phyloP scores from a whole-genome alignment of 2,113 vertebrate genomes.

The Apus apus region DNA sequence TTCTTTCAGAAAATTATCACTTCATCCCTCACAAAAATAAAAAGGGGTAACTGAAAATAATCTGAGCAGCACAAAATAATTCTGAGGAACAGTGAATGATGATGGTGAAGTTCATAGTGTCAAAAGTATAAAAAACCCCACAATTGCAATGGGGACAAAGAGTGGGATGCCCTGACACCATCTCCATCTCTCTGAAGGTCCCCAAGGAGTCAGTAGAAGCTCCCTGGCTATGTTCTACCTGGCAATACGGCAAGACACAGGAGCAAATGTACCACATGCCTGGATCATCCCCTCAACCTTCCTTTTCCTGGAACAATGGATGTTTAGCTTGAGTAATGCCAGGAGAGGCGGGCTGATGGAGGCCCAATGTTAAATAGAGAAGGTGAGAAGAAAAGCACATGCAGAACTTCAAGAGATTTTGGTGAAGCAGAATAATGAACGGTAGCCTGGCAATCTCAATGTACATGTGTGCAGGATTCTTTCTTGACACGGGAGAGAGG shows the following conservation, averaged over 20 bases:
- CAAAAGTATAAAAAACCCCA: rapidly evolving
- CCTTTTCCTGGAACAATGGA: not conserved
- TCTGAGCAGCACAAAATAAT: not conserved
- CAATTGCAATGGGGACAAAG: not conserved
- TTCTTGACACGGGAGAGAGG: not conserved
- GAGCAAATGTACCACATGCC: not conserved
- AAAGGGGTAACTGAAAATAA: not conserved
- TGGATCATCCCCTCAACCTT: not conserved
- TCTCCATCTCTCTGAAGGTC: not conserved
- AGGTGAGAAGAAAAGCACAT: not conserved
- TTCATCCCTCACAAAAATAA: not conserved
- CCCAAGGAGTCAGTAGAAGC: not conserved
- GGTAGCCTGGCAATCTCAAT: not conserved
- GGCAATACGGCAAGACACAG: not conserved
- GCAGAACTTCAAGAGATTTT: not conserved
- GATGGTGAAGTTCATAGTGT: not conserved
- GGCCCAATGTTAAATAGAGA: not conserved
- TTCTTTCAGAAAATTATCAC: not conserved
- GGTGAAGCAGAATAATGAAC: not conserved
- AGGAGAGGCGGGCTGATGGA: not conserved
- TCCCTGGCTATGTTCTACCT: not conserved
- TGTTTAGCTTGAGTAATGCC: not conserved
- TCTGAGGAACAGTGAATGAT: not conserved
- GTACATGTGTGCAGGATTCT: not conserved
- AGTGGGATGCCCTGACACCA: not conserved